Conservation (phyloP, 1,140 invertebrate genomes). For the Camponotus floridanus region DNA sequence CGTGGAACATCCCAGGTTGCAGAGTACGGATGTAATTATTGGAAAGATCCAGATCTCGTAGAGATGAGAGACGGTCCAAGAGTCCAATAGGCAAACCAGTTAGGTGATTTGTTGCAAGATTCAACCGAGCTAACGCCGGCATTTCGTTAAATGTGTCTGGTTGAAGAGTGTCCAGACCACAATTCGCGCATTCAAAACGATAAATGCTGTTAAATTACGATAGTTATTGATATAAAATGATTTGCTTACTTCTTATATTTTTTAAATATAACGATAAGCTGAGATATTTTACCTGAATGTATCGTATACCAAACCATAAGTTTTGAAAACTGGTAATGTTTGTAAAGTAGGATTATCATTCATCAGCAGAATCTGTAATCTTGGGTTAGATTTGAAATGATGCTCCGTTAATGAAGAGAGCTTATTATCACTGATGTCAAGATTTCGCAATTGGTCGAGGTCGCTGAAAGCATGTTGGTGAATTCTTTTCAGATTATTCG, state of each 20-base stretch:
- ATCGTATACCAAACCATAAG: conserved; percentile 76
- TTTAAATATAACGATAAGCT: background rate
- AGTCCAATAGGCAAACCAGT: conserved; percentile 80
- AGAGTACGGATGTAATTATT: conserved; percentile 88
- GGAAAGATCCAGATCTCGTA: conserved; percentile 90
- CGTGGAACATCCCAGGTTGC: conserved; percentile 88
- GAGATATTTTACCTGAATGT: conserved; percentile 77
- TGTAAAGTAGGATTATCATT: conserved; percentile 89
- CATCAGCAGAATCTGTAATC: conserved; percentile 89
- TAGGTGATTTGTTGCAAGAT: conserved; percentile 88
- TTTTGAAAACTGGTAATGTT: conserved; percentile 86
- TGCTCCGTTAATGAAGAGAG: conserved; percentile 88
- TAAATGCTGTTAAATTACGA: conserved; percentile 86
- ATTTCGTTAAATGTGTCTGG: conserved; percentile 89
- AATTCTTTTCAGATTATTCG: conserved; percentile 89
- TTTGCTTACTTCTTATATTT: conserved; percentile 3
- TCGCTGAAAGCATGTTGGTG: conserved; percentile 89
- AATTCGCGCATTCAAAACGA: conserved; percentile 90
- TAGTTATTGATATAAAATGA: background rate
- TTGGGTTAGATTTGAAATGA: conserved; percentile 89
- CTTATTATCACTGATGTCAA: conserved; percentile 90
- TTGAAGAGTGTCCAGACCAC: conserved; percentile 88
- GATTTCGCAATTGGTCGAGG: conserved; percentile 88
- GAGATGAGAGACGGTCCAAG: conserved; percentile 86
- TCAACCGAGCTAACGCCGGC: conserved; percentile 88